Evolutionary conservation across 2,797 vertebrate species (phyloP).

Genomic region (Enteromius paludinosus): DNA sequence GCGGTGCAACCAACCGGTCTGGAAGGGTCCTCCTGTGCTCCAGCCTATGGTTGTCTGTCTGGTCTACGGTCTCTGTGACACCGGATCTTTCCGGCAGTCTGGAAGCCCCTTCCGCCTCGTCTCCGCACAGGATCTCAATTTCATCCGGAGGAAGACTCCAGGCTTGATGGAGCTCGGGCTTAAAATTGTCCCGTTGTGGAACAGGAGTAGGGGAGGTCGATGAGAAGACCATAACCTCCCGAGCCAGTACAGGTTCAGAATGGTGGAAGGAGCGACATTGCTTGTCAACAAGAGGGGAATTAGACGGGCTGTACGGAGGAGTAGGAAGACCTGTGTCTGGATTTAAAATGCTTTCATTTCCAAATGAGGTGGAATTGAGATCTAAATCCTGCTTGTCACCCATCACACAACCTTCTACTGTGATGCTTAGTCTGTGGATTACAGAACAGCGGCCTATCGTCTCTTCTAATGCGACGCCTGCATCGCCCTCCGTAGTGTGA

Average conservation of each 20-base stretch:
- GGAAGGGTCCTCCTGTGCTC: slow-evolving; percentile 21
- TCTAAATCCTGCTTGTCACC: slow-evolving; percentile 75
- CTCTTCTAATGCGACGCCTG: slow-evolving; percentile 29
- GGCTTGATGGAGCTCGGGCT: slow-evolving; percentile 30
- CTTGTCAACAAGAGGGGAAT: slow-evolving; percentile 46
- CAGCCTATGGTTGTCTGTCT: not conserved
- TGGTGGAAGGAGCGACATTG: not conserved
- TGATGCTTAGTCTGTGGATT: slow-evolving; percentile 69
- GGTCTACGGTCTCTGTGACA: slow-evolving; percentile 39
- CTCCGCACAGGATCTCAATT: slow-evolving; percentile 46
- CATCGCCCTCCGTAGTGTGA: not conserved
- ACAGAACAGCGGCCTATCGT: slow-evolving; percentile 67
- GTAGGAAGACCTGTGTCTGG: slow-evolving; percentile 84
- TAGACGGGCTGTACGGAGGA: slow-evolving; percentile 83
- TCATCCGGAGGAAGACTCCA: slow-evolving; percentile 52
- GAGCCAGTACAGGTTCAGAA: slow-evolving; percentile 22
- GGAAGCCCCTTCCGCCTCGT: slow-evolving; percentile 27
- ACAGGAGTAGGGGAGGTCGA: not conserved
- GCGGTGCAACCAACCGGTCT: slow-evolving; percentile 10
- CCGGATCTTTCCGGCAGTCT: slow-evolving; percentile 8
- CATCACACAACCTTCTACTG: slow-evolving; percentile 73
- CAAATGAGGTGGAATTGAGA: slow-evolving; percentile 77
- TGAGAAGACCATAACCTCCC: slow-evolving; percentile 34
- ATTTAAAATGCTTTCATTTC: slow-evolving; percentile 81
- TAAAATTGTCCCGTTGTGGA: not conserved